Evolutionary conservation across 2,888 invertebrate genomes (phyloP).

Genomic region (Therioaphis trifolii): DNA sequence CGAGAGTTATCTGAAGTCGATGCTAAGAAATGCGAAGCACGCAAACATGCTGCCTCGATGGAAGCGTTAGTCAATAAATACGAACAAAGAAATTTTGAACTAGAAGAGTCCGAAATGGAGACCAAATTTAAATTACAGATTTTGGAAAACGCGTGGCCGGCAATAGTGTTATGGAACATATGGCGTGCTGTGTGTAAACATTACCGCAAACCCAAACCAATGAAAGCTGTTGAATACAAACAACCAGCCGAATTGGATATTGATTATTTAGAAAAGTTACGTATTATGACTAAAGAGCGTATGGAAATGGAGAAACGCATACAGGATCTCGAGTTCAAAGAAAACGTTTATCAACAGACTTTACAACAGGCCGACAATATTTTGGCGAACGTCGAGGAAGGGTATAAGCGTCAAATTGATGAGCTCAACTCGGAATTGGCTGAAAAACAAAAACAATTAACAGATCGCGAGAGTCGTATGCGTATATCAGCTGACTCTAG

Average conservation of each 20-base stretch:
- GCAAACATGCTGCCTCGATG: conserved; percentile 65
- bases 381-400: conserved; percentile 78
- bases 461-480: conserved; percentile 72
- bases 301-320: conserved; percentile 75
- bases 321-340: conserved; percentile 75
- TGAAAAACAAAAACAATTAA: conserved; percentile 71
- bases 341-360: conserved; percentile 78
- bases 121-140: conserved; percentile 72
- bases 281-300: conserved; percentile 72
- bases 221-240: background rate
- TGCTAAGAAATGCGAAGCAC: conserved; percentile 66
- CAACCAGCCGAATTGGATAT: background rate
- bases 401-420: conserved; percentile 74
- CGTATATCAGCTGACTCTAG: conserved; percentile 71
- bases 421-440: conserved; percentile 72
- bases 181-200: conserved; percentile 57
- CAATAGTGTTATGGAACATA: conserved; percentile 74
- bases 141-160: conserved; percentile 75
- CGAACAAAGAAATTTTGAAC: conserved; percentile 71
- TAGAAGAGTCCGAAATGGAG: conserved; percentile 72
- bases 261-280: conserved; percentile 70
- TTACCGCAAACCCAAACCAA: conserved; percentile 37
- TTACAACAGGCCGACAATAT: conserved; percentile 79
- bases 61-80: conserved; percentile 72
- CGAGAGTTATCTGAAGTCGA: conserved; percentile 66